Percentiles rank a stretch among this genome's conserved stretches.
Conservation (phyloP, 1,140 invertebrate genomes). For the Bombus affinis region DNA sequence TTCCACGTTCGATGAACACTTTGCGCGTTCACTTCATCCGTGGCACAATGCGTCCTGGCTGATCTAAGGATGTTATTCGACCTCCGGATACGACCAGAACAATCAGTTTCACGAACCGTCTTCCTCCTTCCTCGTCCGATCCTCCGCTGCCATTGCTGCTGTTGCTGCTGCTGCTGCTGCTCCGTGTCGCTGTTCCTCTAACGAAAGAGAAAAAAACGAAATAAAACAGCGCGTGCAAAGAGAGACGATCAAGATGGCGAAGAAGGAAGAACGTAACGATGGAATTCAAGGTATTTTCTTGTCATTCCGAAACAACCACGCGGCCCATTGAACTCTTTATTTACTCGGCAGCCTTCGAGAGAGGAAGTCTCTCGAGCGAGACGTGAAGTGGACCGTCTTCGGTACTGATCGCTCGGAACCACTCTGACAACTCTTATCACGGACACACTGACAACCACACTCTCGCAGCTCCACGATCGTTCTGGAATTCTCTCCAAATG, state of each 20-base stretch:
- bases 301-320: slow-evolving; percentile 59
- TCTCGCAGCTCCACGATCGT: background rate
- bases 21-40: slow-evolving; percentile 9
- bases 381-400: slow-evolving; percentile 53
- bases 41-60: slow-evolving; percentile 13
- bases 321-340: slow-evolving; percentile 68
- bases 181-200: background rate
- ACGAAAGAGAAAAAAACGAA: slow-evolving; percentile 34
- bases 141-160: background rate
- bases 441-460: background rate
- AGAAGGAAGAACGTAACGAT: slow-evolving; percentile 22
- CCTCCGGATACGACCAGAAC: slow-evolving; percentile 26
- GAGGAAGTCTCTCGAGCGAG: slow-evolving; percentile 48
- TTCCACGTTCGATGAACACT: slow-evolving; percentile 44
- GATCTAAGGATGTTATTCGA: slow-evolving; percentile 49
- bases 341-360: slow-evolving; percentile 57
- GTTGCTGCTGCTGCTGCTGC: background rate
- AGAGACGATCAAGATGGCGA: slow-evolving; percentile 29
- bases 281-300: slow-evolving; percentile 69
- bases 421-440: slow-evolving; percentile 39
- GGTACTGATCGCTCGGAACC: slow-evolving; percentile 40
- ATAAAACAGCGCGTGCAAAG: slow-evolving; percentile 25
- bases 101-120: slow-evolving; percentile 29
- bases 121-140: slow-evolving; percentile 13
- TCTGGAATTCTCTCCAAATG: background rate